These are phyloP conservation scores for Agrypnus murinus DNA, from an alignment of 2,888 invertebrate species.

Conservation along the genomic window DNA sequence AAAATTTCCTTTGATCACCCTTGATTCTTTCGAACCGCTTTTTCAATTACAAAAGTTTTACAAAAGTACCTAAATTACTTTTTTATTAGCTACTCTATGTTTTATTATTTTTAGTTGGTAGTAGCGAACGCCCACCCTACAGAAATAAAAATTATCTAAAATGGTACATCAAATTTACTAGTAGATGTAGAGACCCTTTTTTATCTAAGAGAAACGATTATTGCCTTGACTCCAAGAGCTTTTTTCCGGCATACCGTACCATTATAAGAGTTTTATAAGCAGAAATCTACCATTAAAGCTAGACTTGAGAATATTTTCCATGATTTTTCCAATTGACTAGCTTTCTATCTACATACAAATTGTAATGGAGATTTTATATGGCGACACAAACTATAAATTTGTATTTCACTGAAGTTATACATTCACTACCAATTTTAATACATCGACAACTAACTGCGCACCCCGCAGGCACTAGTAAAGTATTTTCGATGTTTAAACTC, in stretches of 20 bases:
- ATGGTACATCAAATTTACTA: conserved; percentile 8
- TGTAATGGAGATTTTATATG: conserved; percentile 40
- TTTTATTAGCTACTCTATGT: background rate
- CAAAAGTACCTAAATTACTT: conserved; percentile 8
- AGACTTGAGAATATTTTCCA: conserved; percentile 31
- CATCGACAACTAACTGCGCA: conserved; percentile 37
- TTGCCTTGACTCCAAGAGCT: conserved; percentile 8
- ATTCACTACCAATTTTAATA: conserved; percentile 36
- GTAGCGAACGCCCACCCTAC: conserved; percentile 6
- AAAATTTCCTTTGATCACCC: conserved; percentile 2
- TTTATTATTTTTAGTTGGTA: background rate
- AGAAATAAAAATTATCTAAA: conserved; percentile 27
- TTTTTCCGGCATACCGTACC: conserved; percentile 14
- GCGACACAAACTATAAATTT: conserved; percentile 40
- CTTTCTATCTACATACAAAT: conserved; percentile 38
- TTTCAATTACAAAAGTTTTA: conserved; percentile 21
- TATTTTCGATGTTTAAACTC: conserved; percentile 21
- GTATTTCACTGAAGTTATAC: conserved; percentile 34
- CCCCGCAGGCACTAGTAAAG: conserved; percentile 35
- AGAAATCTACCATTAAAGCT: conserved; percentile 39
- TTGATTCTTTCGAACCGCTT: background rate
- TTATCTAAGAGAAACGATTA: background rate
- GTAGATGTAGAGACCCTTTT: conserved; percentile 14
- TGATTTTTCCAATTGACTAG: conserved; percentile 36
- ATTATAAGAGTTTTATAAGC: conserved; percentile 40